These are phyloP conservation scores for Phoxinus phoxinus DNA, from an alignment of 2,113 vertebrate genomes.

Conservation along the genomic window DNA sequence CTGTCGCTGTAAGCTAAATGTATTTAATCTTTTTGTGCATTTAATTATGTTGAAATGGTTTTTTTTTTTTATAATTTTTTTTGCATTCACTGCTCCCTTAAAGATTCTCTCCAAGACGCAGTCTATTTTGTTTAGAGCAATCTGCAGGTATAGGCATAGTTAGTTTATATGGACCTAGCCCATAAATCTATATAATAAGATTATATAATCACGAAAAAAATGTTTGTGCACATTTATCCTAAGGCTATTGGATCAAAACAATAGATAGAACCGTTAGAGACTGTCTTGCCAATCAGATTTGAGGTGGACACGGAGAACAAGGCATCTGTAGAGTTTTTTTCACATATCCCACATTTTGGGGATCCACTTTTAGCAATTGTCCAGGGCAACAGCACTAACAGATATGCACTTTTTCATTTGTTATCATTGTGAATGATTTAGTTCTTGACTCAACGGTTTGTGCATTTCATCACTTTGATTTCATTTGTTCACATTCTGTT, in stretches of 20 bases:
- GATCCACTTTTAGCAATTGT: neutral
- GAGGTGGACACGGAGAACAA: neutral
- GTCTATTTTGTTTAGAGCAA: constrained; percentile 22
- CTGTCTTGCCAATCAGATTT: constrained; percentile 5
- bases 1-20: constrained; percentile 1
- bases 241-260: constrained; percentile 39
- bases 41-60: neutral
- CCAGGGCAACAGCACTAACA: neutral
- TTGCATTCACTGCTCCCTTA: neutral
- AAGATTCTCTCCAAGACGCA: constrained; percentile 15
- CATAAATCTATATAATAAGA: constrained; percentile 42
- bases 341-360: neutral
- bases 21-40: constrained; percentile 3
- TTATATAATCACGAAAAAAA: constrained; percentile 38
- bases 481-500: neutral
- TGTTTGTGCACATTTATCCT: constrained; percentile 53
- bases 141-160: constrained; percentile 37
- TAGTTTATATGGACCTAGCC: constrained; percentile 33
- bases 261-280: constrained; percentile 12
- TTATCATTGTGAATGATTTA: neutral
- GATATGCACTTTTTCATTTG: neutral
- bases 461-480: neutral
- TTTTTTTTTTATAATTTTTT: neutral
- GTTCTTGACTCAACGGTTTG: neutral
- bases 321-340: neutral